Conservation (phyloP, 2,888 invertebrate genomes). For the Rhingia rostrata region DNA sequence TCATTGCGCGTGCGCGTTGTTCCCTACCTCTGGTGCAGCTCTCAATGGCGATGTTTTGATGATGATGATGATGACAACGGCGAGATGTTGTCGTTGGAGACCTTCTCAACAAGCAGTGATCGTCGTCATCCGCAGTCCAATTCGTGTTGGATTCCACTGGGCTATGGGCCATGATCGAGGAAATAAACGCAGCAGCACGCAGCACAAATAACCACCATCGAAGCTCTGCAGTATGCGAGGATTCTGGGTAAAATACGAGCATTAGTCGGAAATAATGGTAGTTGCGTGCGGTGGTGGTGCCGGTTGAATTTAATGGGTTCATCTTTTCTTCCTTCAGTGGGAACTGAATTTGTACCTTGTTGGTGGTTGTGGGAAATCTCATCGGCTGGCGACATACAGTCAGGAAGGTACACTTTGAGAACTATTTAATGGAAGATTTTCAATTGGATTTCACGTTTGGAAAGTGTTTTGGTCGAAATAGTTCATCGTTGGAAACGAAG, state of each 20-base stretch:
- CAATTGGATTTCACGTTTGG: too few relatives aligned
- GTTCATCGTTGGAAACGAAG: too few relatives aligned
- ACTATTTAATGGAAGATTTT: not conserved
- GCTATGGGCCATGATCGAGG: not conserved
- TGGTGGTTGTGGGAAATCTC: not conserved
- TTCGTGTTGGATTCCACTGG: conserved; percentile 15
- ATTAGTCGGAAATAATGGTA: conserved; percentile 24
- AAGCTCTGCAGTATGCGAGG: not conserved
- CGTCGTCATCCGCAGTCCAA: conserved; percentile 30
- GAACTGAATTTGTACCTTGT: not conserved
- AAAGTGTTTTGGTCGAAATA: too few relatives aligned
- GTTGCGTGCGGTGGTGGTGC: conserved; percentile 28
- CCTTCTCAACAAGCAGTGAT: not conserved
- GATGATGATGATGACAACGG: conserved; percentile 17
- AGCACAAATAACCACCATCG: conserved; percentile 28
- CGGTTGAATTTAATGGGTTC: conserved; percentile 10
- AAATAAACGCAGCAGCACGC: conserved; percentile 19
- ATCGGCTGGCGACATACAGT: not conserved
- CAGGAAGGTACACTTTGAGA: not conserved
- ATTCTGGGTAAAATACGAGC: conserved; percentile 35
- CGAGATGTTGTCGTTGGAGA: conserved; percentile 26
- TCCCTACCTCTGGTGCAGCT: not conserved
- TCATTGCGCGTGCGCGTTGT: conserved; percentile 1
- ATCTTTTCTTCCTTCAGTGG: not conserved
- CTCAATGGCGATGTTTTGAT: conserved; percentile 18